phyloP scores from a whole-genome alignment of 2,888 invertebrate genomes.

The Coleophora flavipennella region DNA sequence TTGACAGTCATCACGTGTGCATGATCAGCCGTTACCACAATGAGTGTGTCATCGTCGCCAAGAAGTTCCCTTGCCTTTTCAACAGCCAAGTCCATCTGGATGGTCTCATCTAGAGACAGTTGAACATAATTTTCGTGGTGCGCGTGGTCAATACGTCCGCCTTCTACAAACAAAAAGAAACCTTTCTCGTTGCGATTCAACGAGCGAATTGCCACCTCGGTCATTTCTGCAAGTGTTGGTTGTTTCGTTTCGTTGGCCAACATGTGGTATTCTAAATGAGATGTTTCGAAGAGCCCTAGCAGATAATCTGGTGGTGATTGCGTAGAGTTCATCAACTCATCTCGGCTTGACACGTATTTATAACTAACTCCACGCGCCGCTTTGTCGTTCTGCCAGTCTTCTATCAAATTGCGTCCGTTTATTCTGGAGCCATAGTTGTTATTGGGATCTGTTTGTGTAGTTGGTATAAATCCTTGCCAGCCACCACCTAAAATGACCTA shows the following conservation, averaged over 20 bases:
- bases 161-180: constrained; percentile 79
- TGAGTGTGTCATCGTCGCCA: constrained; percentile 76
- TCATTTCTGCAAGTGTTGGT: constrained; percentile 37
- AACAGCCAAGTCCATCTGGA: constrained; percentile 72
- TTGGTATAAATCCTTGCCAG: constrained; percentile 74
- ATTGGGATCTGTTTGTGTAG: constrained; percentile 57
- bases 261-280: constrained; percentile 77
- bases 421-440: constrained; percentile 49
- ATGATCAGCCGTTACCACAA: constrained; percentile 85
- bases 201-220: constrained; percentile 73
- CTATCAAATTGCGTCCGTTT: constrained; percentile 77
- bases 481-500: constrained; percentile 83
- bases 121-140: constrained; percentile 68
- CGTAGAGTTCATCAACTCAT: constrained; percentile 55
- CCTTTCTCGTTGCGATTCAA: constrained; percentile 74
- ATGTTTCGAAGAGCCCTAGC: constrained; percentile 75
- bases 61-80: constrained; percentile 42
- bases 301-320: constrained; percentile 69
- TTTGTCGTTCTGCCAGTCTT: constrained; percentile 74
- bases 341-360: constrained; percentile 72
- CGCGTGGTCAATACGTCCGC: constrained; percentile 70
- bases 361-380: constrained; percentile 31
- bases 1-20: constrained; percentile 79
- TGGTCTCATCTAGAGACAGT: constrained; percentile 74
- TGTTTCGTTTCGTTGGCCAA: constrained; percentile 38